Percentiles rank a stretch among this genome's conserved stretches.
These are phyloP conservation scores for Ispidina lecontei DNA, from an alignment of 2,797 vertebrate species.

Conservation along the genomic window DNA sequence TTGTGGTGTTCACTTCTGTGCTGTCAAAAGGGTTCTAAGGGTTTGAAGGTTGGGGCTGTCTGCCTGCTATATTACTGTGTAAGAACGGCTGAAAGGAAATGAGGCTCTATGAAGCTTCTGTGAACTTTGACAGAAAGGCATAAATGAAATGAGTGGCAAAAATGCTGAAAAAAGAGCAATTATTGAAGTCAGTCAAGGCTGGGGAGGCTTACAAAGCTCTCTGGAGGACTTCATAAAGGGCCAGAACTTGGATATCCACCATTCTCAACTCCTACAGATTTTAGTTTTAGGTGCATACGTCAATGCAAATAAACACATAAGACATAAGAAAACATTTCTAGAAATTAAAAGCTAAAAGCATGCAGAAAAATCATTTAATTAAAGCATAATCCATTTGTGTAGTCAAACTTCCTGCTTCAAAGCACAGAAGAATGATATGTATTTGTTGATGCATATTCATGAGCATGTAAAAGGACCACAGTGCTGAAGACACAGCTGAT, in stretches of 20 bases:
- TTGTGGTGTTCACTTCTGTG: neutral
- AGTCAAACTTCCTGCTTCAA: neutral
- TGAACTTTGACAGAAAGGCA: neutral
- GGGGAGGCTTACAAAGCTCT: neutral
- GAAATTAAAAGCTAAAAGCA: neutral
- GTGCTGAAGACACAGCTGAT: neutral
- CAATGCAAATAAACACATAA: neutral
- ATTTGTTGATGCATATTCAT: neutral
- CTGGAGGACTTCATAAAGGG: neutral
- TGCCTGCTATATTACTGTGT: neutral
- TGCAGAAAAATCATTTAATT: neutral
- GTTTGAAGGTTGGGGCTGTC: neutral
- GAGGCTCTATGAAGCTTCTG: neutral
- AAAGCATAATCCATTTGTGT: neutral
- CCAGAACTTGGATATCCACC: neutral
- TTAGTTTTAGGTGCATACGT: neutral
- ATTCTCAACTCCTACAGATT: neutral
- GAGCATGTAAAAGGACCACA: neutral
- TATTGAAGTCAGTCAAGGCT: neutral
- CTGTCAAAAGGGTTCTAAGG: neutral
- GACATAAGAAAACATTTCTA: neutral
- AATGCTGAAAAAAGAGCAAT: neutral
- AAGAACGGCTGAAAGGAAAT: neutral
- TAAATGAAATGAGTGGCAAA: neutral
- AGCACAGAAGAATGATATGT: neutral